These are phyloP conservation scores for Drosophila macrospina DNA, from an alignment of 2,888 invertebrate species.

Conservation along the genomic window DNA sequence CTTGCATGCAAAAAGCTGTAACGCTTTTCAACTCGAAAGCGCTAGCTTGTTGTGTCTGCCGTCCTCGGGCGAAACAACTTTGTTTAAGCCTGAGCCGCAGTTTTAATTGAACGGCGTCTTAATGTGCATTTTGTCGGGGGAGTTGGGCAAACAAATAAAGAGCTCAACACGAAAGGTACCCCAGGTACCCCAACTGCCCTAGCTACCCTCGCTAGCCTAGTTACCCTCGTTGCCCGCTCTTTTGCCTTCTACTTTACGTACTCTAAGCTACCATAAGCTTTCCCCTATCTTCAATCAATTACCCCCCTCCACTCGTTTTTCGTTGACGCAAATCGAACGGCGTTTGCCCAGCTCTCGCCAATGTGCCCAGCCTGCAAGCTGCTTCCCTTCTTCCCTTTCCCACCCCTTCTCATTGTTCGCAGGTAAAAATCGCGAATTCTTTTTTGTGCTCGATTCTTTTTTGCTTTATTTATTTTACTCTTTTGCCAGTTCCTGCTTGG, in stretches of 20 bases:
- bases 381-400: neutral
- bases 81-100: neutral
- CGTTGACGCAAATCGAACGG: constrained; percentile 22
- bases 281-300: neutral
- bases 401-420: neutral
- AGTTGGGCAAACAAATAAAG: neutral
- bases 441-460: constrained; percentile 1
- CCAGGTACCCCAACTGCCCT: no score
- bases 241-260: neutral
- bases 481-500: neutral
- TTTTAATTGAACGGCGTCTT: constrained; percentile 7
- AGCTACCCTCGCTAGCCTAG: no score
- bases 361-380: neutral
- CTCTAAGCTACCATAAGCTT: neutral
- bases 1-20: neutral
- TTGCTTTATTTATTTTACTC: constrained; percentile 5
- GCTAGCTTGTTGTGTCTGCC: neutral
- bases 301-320: constrained; percentile 11
- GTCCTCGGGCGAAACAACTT: no score
- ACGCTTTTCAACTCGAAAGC: neutral
- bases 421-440: constrained; percentile 1
- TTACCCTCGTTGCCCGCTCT: no score
- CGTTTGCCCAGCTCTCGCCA: constrained; percentile 10
- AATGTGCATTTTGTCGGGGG: constrained; percentile 18
- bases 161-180: neutral